Evolutionary conservation across 1,140 invertebrate species (phyloP).

Genomic region (Hirudo medicinalis): DNA sequence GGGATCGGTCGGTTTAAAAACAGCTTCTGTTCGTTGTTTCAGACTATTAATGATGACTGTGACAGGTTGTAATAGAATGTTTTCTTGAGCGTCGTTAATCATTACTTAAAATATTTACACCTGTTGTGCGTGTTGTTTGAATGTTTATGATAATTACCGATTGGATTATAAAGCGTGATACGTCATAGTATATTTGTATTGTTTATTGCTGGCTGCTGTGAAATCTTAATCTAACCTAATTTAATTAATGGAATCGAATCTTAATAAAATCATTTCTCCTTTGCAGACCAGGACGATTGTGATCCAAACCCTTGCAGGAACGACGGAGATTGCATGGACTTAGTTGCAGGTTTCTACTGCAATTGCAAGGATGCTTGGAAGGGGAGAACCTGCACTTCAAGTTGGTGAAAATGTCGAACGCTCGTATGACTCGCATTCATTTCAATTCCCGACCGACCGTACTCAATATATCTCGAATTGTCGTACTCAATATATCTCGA

Average conservation of each 20-base stretch:
- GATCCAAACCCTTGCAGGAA: constrained; percentile 20
- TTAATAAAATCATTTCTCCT: no score
- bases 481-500: background rate
- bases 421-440: background rate
- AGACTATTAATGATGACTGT: background rate
- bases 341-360: constrained; percentile 10
- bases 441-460: background rate
- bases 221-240: no score
- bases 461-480: background rate
- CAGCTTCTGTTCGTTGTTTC: background rate
- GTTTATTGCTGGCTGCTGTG: no score
- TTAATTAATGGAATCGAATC: no score
- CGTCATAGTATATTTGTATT: no score
- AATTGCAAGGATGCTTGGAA: constrained; percentile 27
- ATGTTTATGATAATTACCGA: no score
- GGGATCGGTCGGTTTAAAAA: constrained; percentile 31
- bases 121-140: no score
- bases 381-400: constrained; percentile 34
- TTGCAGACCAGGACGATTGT: constrained; percentile 25
- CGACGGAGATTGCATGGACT: constrained; percentile 8
- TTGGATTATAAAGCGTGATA: no score
- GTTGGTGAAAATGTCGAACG: background rate
- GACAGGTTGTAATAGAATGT: background rate
- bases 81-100: no score
- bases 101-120: no score